Base-by-base conservation (phyloP, 2,888 invertebrate genomes). In the Steromphala cineraria region DNA sequence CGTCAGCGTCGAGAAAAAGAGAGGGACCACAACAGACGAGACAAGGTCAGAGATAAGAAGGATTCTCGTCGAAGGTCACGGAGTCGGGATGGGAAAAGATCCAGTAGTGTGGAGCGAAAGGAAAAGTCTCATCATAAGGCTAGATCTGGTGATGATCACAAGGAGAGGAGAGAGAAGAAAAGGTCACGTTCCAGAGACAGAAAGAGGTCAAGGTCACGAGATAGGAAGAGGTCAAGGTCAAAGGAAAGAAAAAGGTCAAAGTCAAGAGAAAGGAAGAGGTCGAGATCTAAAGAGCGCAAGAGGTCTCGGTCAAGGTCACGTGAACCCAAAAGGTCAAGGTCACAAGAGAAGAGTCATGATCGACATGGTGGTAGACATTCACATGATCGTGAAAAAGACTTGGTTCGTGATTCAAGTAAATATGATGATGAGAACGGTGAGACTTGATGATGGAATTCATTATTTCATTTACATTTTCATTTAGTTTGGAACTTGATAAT, bases 1-100 rank as follows among this genome's bases (percentile, higher is more conserved):
- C 82, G 91, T 15, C 91, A 91, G 81, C 86, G 84, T n/a, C 80
- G 88, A 31, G 87, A 89, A 55, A 86, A 83, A 71, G 89, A 88
- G 36, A 46, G 67, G 10, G 71, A 71, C 5, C 19, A 75, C n/a
- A n/a, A n/a, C 40, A 80, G 80, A 21, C 52, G 76, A 40, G 56
- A 67, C 3, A 19, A 77, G 46, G 46, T 62, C 15, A 52, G 53
- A n/a, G 71, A 53, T 21, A 56, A 55, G 36, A 77, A 53, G 10
- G 46, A 46, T 55, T 55, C 40, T 53, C 52, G 53, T 56, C 46
- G 56, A 55, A 40, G 53, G 67, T 62, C 78, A 28, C 46, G 53
- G 40, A 78, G 78, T 53, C 21, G 71, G 28, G 79, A 79, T 10
- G 81, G 80, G 75, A 82, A 83, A 40, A 75, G 81, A 67, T 85